These are phyloP conservation scores for Vanessa atalanta DNA, from an alignment of 1,140 invertebrate genomes.

Conservation along the genomic window DNA sequence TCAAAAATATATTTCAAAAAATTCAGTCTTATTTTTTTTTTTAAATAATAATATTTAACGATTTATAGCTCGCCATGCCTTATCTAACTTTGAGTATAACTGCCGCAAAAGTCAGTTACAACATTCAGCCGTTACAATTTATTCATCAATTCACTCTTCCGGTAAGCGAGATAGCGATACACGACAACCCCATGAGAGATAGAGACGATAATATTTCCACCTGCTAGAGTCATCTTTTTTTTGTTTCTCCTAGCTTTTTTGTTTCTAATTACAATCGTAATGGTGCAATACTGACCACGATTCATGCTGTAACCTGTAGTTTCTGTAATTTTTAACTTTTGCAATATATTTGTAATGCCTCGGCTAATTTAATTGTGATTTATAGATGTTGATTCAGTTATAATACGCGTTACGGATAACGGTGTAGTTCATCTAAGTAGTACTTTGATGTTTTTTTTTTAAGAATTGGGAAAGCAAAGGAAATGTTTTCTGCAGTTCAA, in stretches of 20 bases:
- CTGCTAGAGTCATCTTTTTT: constrained; percentile 60
- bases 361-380: constrained; percentile 18
- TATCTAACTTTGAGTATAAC: constrained; percentile 49
- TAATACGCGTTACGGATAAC: neutral
- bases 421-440: neutral
- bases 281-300: constrained; percentile 58
- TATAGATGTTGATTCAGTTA: constrained; percentile 1
- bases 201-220: constrained; percentile 54
- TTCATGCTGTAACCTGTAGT: constrained; percentile 28
- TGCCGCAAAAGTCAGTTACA: constrained; percentile 70
- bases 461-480: no score
- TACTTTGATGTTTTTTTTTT: no score
- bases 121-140: constrained; percentile 72
- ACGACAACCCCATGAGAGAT: constrained; percentile 13
- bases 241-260: constrained; percentile 56
- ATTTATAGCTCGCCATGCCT: neutral
- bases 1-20: no score
- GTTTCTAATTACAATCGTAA: constrained; percentile 58
- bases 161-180: constrained; percentile 54
- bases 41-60: no score
- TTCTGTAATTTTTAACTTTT: constrained; percentile 35
- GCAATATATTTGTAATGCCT: constrained; percentile 34
- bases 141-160: constrained; percentile 64
- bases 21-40: no score
- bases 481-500: no score